Base-by-base conservation (phyloP, 2,888 invertebrate genomes). In the Entomobrya proxima region DNA sequence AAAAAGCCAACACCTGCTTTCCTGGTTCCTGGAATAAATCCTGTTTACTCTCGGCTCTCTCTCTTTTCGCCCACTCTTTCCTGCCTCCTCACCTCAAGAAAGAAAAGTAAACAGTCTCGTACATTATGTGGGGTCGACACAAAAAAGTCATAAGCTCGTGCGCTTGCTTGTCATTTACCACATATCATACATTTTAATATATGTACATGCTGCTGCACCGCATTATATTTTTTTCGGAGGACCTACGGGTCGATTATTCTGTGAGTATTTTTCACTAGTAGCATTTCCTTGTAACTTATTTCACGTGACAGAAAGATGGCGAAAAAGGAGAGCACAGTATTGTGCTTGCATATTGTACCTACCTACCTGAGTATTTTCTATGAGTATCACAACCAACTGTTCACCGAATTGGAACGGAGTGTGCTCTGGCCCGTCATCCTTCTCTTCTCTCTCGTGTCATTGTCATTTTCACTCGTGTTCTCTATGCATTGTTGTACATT, bases 391-490 rank as follows among this genome's bases (percentile, higher is more conserved):
- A 52, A 32, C 35, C 74, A 74, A 74, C 74, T 74, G 74, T 50
- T 79, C 79, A 79, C 32, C 79, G 79, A 79, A 52, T 47, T 47
- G 79, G 79, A 79, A 79, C 79, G 67, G 24, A 74, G 79, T n/a
- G 78, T 40, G 64, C 64, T 50, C 27, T 21, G 50, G 50, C 47
- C 47, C 61, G 37, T 61, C 61, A 61, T 61, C 47, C 61, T 27
- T 61, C 61, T 44, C 27, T 44, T 21, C 27, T 47, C 27, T 44
- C 78, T 78, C 67, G 55, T 80, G 67, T 80, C 80, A 72, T 80
- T 80, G 80, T 80, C 69, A 80, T 80, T 80, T 80, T 72, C 47
- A 47, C 79, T 69, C 37, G 44, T 52, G 30, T 67, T 52, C 27
- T n/a, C 5, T 67, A 21, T 52, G 24, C 58, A 76, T 58, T 58